Evolutionary conservation across 1,140 invertebrate species (phyloP), one percentile per base, ranked within the genome.

Genomic region (Achatina immaculata): DNA sequence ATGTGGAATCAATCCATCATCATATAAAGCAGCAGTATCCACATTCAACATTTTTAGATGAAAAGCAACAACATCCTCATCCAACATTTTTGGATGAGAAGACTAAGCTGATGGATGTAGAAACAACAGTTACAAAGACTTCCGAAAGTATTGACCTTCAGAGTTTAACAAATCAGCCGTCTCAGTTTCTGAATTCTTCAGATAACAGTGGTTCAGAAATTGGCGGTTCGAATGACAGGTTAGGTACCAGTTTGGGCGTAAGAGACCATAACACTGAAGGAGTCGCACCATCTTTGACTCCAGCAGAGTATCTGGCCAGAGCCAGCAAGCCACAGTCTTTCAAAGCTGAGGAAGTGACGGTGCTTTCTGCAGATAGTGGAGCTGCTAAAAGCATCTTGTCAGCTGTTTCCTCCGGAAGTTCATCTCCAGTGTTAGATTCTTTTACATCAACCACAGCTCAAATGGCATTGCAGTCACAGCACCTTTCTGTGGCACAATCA

Each of bases 1-100:
- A 80, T 19, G 31, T 69, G 43, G 51, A 48, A 48, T 36, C 34
- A 28, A 31, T 79, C 4, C 43, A 69, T 55, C 65, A 71, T 4
- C 55, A 76, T 45, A 4, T 34, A 19, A n/a, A 38, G 3, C 14
- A 62, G 34, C 48, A 77, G 7, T 38, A 40, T 14, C 1, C 68
- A 28, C 68, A 40, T 4, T 6, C 24, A 40, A 1, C 19, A 28
- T 24, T 19, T 21, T 42, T 19, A 2, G 0, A 2, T 9, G 38
- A 11, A 11, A 71, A 2, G 6, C 14, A 62, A 36, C 48, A 77
- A n/a, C 68, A 40, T 14, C 1, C 68, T 9, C 68, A 40, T 4
- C 6, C 24, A 40, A 1, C 19, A 28, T 24, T 19, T 21, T 42
- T 19, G 2, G 0, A 2, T 9, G 38, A 11, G 24, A 71, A 2